A percentile compares a stretch with the other conserved stretches of the same genome.
Evolutionary conservation across 2,113 vertebrate species (phyloP).

Genomic region (Plestiodon gilberti): DNA sequence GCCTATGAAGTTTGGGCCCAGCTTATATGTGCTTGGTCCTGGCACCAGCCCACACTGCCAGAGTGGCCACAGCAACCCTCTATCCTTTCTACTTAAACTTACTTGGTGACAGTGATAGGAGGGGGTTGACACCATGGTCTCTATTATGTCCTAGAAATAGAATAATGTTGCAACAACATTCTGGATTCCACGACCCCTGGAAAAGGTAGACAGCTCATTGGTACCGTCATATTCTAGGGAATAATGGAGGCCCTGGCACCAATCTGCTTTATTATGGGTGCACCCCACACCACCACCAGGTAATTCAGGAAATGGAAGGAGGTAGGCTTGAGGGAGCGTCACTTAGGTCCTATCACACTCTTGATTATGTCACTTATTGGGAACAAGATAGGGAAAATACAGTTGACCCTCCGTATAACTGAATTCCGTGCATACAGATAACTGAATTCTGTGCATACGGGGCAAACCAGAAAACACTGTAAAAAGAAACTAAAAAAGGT

Average conservation of each 20-base stretch:
- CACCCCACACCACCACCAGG: neutral
- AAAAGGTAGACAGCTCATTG: neutral
- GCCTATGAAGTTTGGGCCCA: neutral
- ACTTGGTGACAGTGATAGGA: neutral
- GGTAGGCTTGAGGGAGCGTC: neutral
- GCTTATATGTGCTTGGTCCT: neutral
- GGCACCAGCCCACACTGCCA: neutral
- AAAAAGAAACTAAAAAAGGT: too few species aligned
- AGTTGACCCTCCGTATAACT: too few species aligned
- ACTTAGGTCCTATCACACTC: neutral
- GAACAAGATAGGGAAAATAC: too few species aligned
- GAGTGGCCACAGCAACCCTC: too few species aligned
- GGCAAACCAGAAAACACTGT: too few species aligned
- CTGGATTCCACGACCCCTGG: neutral
- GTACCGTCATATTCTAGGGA: neutral
- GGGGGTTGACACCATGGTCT: too few species aligned
- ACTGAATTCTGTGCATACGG: too few species aligned
- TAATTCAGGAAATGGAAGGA: neutral
- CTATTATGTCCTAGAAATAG: neutral
- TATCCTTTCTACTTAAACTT: neutral
- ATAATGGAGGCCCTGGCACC: neutral
- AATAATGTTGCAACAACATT: neutral
- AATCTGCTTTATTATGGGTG: neutral
- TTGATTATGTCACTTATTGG: neutral
- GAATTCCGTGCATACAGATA: too few species aligned